phyloP scores from a whole-genome alignment of 1,140 invertebrate species.

The Formica exsecta region DNA sequence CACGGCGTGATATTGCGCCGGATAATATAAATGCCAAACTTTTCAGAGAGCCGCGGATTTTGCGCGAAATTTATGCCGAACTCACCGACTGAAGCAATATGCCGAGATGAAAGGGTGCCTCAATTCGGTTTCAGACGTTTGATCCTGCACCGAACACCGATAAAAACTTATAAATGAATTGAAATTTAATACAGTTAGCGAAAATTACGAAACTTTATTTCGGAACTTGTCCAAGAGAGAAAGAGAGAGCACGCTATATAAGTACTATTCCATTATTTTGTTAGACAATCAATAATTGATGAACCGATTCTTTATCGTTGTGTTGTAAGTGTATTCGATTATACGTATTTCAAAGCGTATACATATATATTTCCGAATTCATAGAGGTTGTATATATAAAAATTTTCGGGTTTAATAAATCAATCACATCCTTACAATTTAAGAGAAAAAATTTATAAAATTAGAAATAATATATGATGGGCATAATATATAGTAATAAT shows the following conservation, averaged over 20 bases:
- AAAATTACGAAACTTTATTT: slow-evolving; percentile 60
- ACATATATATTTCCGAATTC: background rate
- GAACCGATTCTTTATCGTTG: background rate
- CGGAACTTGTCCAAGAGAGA: slow-evolving; percentile 23
- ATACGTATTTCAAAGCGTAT: background rate
- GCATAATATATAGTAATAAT: background rate
- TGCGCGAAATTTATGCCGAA: slow-evolving; percentile 46
- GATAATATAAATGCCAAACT: slow-evolving; percentile 59
- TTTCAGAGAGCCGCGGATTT: slow-evolving; percentile 43
- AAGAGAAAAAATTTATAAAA: background rate
- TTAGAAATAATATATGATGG: background rate
- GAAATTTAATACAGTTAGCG: slow-evolving; percentile 60
- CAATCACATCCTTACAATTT: background rate
- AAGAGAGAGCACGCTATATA: background rate
- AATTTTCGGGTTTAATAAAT: background rate
- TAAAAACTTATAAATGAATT: slow-evolving; percentile 62
- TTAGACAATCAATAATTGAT: background rate
- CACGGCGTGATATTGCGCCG: background rate
- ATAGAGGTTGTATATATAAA: background rate
- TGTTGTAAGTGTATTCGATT: background rate
- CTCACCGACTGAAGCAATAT: slow-evolving; percentile 56
- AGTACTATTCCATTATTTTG: slow-evolving; percentile 31
- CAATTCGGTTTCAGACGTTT: slow-evolving; percentile 42
- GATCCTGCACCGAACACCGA: slow-evolving; percentile 34
- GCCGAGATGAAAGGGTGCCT: slow-evolving; percentile 44